Conservation (phyloP, 1,140 invertebrate genomes). For the Neelides sp. region DNA sequence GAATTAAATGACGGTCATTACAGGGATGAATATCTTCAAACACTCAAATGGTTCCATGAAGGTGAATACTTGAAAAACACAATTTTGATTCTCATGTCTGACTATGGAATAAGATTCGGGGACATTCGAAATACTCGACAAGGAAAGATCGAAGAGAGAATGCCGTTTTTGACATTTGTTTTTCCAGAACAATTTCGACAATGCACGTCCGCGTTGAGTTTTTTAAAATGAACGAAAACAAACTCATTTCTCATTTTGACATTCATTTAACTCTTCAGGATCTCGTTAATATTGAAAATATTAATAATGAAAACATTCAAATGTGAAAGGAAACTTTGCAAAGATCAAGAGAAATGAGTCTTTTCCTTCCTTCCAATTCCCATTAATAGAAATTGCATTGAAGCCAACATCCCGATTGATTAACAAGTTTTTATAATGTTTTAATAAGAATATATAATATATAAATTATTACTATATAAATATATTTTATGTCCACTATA, state of each 20-base stretch:
- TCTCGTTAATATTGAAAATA: neutral
- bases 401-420: slow-evolving; percentile 10
- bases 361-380: slow-evolving; percentile 15
- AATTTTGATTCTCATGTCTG: slow-evolving; percentile 16
- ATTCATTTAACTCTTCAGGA: slow-evolving; percentile 23
- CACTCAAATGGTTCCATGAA: slow-evolving; percentile 7
- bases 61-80: slow-evolving; percentile 12
- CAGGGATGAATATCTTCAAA: neutral
- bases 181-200: slow-evolving; percentile 15
- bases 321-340: neutral
- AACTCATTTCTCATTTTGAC: slow-evolving; percentile 23
- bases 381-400: slow-evolving; percentile 9
- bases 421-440: slow-evolving; percentile 24
- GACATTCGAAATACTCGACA: slow-evolving; percentile 17
- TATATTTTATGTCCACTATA: neutral
- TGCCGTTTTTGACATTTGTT: slow-evolving; percentile 21
- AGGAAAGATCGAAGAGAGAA: slow-evolving; percentile 27
- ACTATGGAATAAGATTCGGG: slow-evolving; percentile 39
- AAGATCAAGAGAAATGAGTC: slow-evolving; percentile 14
- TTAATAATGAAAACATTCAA: neutral
- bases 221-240: slow-evolving; percentile 14
- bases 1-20: neutral
- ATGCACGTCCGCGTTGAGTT: slow-evolving; percentile 12
- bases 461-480: neutral
- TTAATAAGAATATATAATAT: neutral